Evolutionary conservation across 2,888 invertebrate species (phyloP), one percentile per base, ranked within the genome.

Genomic region (Anticlea derivata): DNA sequence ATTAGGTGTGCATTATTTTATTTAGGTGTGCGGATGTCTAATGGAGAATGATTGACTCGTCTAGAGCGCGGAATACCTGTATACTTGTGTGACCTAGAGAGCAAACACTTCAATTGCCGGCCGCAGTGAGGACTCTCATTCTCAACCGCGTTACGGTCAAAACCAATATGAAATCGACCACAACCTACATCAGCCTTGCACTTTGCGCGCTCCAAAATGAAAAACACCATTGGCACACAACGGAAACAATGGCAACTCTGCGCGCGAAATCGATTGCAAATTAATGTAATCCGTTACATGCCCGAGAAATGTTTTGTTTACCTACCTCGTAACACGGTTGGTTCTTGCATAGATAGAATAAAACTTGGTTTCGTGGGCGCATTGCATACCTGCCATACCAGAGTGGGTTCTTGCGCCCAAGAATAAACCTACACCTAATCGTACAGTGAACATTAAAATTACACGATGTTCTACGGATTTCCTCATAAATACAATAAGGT

Each of bases 211-310:
- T 66, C 60, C 61, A 64, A 70, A 77, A 82, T 80, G 69, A 80
- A 79, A 79, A 81, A 80, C 76, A 68, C 73, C 76, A 75, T 67
- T 60, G 66, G 62, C 78, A 71, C 67, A 60, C 60, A 73, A 71
- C 65, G 67, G 73, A 78, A 86, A 83, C 78, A 78, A 82, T 77
- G 71, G 73, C 67, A 71, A 58, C 58, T 61, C 70, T 71, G 75
- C 83, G 77, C 79, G 82, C 78, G 69, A 74, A 80, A 81, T 80
- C 70, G 70, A 80, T 78, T 71, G 75, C 70, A 74, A 80, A 80
- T 80, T 73, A 72, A 70, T 75, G 69, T 68, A 80, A 77, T 81
- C 80, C 75, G 81, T 79, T 81, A 81, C 69, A 65, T 61, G 67
- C 63, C 67, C 70, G 71, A 69, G 66, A 69, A 68, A 65, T 60